Conservation (phyloP, 2,888 invertebrate genomes). For the Beris chalybata region DNA sequence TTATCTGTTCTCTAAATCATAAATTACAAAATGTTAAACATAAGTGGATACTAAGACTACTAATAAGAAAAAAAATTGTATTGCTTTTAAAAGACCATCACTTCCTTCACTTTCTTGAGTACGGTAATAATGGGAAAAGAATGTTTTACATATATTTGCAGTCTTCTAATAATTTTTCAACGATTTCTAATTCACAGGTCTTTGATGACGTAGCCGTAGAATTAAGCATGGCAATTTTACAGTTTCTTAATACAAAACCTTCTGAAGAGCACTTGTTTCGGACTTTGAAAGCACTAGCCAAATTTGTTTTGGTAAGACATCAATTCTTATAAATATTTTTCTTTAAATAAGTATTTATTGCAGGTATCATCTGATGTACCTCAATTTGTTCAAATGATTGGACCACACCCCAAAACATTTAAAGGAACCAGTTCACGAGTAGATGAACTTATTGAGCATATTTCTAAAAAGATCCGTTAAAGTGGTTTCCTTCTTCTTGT, state of each 20-base stretch:
- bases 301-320: slow-evolving; percentile 54
- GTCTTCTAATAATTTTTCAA: no score
- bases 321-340: slow-evolving; percentile 8
- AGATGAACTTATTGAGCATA: slow-evolving; percentile 77
- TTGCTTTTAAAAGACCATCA: no score
- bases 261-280: slow-evolving; percentile 79
- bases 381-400: slow-evolving; percentile 87
- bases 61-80: no score
- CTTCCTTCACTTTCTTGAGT: no score
- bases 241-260: slow-evolving; percentile 81
- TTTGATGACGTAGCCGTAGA: slow-evolving; percentile 94
- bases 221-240: slow-evolving; percentile 86
- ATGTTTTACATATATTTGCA: no score
- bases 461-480: slow-evolving; percentile 66
- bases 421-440: slow-evolving; percentile 78
- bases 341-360: slow-evolving; percentile 47
- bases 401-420: slow-evolving; percentile 82
- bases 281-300: slow-evolving; percentile 75
- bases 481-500: slow-evolving; percentile 2
- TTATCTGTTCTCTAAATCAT: no score
- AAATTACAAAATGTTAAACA: no score
- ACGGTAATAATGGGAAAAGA: no score
- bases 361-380: slow-evolving; percentile 84
- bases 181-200: slow-evolving; percentile 62
- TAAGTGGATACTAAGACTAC: no score